A percentile compares a stretch with the other conserved stretches of the same genome.
Conservation (phyloP, 2,113 vertebrate genomes). For the Stercorarius parasiticus region DNA sequence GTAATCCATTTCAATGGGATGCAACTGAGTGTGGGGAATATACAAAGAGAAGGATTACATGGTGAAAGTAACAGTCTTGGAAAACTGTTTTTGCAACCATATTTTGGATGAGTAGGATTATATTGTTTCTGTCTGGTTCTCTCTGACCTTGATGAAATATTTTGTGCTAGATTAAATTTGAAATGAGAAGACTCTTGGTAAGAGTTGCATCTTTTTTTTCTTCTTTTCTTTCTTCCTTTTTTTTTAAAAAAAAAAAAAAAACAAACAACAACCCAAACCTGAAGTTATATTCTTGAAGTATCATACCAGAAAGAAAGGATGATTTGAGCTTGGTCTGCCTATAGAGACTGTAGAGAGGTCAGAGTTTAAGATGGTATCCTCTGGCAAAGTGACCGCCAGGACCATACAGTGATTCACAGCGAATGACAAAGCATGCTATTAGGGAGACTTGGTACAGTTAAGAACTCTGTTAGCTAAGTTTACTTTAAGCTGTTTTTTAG, state of each 20-base stretch:
- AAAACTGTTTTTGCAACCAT: not conserved
- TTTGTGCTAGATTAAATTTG: not conserved
- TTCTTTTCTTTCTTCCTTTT: accelerated
- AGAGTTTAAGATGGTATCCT: not conserved
- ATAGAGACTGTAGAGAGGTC: not conserved
- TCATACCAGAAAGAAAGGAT: not conserved
- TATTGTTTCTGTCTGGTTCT: not conserved
- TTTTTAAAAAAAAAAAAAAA: too few relatives aligned
- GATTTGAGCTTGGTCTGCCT: not conserved
- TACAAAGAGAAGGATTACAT: not conserved
- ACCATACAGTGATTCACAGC: not conserved
- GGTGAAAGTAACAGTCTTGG: not conserved
- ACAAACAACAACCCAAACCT: too few relatives aligned
- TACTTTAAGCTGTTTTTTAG: not conserved
- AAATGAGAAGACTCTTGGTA: not conserved
- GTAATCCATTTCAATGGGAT: not conserved
- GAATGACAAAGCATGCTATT: not conserved
- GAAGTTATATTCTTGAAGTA: not conserved
- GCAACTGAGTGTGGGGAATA: not conserved
- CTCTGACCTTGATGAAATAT: not conserved
- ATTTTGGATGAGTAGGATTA: not conserved
- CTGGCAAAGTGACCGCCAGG: not conserved
- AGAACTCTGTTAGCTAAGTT: not conserved
- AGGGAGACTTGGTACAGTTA: not conserved
- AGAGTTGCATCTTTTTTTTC: not conserved